These are phyloP conservation scores for Numenius phaeopus DNA, from an alignment of 2,797 vertebrate species.

Conservation along the genomic window DNA sequence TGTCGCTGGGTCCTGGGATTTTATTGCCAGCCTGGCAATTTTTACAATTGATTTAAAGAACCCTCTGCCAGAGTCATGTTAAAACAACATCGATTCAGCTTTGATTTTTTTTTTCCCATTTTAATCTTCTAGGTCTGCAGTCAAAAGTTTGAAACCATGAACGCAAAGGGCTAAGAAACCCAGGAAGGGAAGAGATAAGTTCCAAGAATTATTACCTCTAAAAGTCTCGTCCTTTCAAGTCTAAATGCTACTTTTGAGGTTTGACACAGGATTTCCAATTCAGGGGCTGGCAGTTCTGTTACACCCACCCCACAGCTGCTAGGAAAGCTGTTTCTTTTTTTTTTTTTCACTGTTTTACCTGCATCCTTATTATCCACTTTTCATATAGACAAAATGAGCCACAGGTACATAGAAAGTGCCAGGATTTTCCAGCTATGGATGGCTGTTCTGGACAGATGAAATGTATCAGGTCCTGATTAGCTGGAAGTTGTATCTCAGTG, in stretches of 20 bases:
- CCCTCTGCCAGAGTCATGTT: neutral
- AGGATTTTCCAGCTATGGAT: neutral
- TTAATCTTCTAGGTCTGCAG: neutral
- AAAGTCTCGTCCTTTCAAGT: neutral
- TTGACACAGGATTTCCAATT: neutral
- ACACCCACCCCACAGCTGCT: neutral
- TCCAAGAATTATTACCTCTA: neutral
- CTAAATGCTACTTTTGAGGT: neutral
- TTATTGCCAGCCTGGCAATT: neutral
- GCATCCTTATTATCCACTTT: neutral
- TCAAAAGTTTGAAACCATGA: neutral
- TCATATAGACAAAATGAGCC: neutral
- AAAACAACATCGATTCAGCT: neutral
- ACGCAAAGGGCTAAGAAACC: neutral
- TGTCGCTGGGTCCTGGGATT: neutral
- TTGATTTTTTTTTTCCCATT: neutral
- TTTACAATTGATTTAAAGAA: neutral
- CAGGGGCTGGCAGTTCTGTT: neutral
- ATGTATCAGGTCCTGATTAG: neutral
- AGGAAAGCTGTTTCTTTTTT: neutral
- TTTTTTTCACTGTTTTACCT: neutral
- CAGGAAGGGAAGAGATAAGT: slow-evolving; percentile 10
- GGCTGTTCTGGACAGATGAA: neutral
- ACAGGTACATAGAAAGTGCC: neutral
- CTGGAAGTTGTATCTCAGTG: neutral